These are phyloP conservation scores for Syrphus vitripennis DNA, from an alignment of 2,888 invertebrate genomes.

Conservation along the genomic window DNA sequence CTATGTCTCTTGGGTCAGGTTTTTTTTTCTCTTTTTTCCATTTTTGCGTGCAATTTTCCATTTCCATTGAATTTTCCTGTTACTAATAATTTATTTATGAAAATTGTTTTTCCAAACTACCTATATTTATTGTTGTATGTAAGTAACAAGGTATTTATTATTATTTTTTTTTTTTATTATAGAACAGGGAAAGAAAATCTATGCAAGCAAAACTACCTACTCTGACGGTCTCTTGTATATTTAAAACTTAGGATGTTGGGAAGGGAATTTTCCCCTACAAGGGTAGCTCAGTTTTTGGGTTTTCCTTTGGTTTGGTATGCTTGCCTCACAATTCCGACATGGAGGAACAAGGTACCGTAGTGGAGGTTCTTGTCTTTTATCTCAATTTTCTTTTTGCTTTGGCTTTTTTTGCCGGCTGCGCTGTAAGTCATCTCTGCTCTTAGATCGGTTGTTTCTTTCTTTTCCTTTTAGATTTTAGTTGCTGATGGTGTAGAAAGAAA, in stretches of 20 bases:
- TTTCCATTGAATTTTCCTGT: conserved; percentile 25
- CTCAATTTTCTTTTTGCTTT: conserved; percentile 2
- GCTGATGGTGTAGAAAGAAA: conserved; percentile 40
- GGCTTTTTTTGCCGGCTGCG: conserved; percentile 59
- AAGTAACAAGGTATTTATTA: background rate
- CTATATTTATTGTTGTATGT: too few species aligned
- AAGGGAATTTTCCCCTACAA: background rate
- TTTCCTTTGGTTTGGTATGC: conserved; percentile 43
- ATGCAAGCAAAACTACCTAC: background rate
- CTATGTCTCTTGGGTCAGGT: conserved; percentile 4
- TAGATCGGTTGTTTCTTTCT: conserved; percentile 4
- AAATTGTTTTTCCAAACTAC: conserved; percentile 20
- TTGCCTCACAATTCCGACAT: background rate
- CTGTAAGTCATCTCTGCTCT: conserved; percentile 24
- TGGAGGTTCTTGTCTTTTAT: conserved; percentile 40
- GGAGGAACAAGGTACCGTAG: background rate
- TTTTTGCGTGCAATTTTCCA: conserved; percentile 42
- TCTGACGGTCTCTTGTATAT: background rate
- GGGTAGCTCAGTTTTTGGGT: conserved; percentile 2
- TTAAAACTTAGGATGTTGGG: background rate
- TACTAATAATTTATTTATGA: conserved; percentile 47
- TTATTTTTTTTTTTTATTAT: background rate
- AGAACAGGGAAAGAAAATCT: background rate
- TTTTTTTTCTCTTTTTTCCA: background rate
- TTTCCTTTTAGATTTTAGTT: background rate